These are phyloP conservation scores for Diadema setosum DNA, from an alignment of 35 echinoderm and acorn worm genomes.

Conservation along the genomic window DNA sequence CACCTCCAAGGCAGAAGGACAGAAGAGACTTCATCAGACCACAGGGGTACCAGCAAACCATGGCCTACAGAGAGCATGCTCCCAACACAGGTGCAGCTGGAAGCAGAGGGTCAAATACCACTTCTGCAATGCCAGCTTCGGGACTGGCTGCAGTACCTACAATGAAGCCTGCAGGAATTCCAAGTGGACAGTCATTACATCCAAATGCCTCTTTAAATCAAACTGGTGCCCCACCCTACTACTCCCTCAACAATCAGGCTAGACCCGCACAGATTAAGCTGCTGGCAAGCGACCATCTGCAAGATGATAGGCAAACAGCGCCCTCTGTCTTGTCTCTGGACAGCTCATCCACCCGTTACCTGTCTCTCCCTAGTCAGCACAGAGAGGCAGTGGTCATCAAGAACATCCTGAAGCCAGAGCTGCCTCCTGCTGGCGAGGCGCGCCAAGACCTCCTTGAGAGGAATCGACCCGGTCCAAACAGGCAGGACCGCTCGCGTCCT, in stretches of 20 bases:
- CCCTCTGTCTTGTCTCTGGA: background rate
- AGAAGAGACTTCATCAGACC: conserved; percentile 4
- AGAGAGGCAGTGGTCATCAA: background rate
- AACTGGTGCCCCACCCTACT: background rate
- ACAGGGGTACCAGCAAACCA: background rate
- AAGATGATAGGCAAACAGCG: background rate
- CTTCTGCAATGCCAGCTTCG: background rate
- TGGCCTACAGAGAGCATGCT: background rate
- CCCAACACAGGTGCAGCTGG: no score
- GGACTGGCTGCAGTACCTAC: background rate
- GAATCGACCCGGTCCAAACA: background rate
- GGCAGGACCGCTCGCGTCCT: background rate
- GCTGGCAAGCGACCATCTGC: background rate
- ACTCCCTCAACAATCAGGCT: background rate
- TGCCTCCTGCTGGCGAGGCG: background rate
- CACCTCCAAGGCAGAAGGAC: background rate
- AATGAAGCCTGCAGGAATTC: background rate
- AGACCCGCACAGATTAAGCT: background rate
- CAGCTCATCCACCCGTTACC: background rate
- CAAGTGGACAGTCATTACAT: background rate
- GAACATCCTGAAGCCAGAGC: background rate
- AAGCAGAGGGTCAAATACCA: background rate
- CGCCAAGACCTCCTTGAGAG: no score
- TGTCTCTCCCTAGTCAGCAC: background rate
- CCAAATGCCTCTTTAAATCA: no score